phyloP scores from a whole-genome alignment of 2,888 invertebrate genomes.

The Oligia fasciuncula region DNA sequence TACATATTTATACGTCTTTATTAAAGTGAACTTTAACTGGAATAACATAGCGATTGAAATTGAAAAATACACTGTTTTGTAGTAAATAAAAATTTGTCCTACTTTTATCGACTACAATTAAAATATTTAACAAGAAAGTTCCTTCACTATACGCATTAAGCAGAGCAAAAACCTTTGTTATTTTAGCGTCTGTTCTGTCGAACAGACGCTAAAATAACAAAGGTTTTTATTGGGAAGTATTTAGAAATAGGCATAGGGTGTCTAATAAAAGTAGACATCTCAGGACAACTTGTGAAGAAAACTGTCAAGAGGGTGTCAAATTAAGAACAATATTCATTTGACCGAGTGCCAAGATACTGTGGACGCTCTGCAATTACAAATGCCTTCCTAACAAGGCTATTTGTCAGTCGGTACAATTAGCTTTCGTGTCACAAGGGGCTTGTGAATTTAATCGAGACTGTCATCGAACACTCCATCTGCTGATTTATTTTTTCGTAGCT shows the following conservation, averaged over 20 bases:
- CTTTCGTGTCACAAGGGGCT: conserved; percentile 55
- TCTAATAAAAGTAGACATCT: conserved; percentile 24
- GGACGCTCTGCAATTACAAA: conserved; percentile 53
- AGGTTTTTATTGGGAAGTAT: conserved; percentile 46
- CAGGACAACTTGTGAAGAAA: not conserved
- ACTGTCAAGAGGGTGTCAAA: not conserved
- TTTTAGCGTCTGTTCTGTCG: no score
- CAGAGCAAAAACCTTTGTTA: no score
- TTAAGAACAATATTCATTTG: conserved; percentile 21
- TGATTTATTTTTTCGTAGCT: conserved; percentile 53
- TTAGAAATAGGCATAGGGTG: conserved; percentile 18
- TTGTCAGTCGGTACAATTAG: conserved; percentile 65
- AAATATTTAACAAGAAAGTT: conserved; percentile 6
- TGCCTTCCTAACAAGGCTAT: conserved; percentile 61
- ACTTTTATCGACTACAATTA: conserved; percentile 9
- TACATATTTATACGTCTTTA: not conserved
- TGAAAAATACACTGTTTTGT: not conserved
- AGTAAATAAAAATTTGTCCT: not conserved
- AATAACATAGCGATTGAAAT: not conserved
- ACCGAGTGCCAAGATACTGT: conserved; percentile 22
- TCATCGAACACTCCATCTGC: conserved; percentile 67
- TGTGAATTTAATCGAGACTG: conserved; percentile 62
- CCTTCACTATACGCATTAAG: not conserved
- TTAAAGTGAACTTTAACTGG: conserved; percentile 9
- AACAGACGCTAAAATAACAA: conserved; percentile 11